These are phyloP conservation scores for Macrosoma leucophasiata DNA, from an alignment of 2,888 invertebrate genomes.

Conservation along the genomic window DNA sequence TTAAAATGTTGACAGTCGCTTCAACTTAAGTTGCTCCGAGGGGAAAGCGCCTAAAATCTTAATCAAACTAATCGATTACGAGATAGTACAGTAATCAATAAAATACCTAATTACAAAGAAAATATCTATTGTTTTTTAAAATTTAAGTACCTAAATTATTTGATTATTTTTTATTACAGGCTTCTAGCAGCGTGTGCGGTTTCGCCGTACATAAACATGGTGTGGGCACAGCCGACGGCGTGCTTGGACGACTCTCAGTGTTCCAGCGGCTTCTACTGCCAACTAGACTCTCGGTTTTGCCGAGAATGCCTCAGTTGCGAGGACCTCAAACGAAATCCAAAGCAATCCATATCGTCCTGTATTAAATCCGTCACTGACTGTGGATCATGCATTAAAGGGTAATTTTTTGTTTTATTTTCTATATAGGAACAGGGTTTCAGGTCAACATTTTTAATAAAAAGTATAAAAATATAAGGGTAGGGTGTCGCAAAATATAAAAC, in stretches of 20 bases:
- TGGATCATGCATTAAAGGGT: constrained; percentile 48
- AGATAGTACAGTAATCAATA: too few relatives aligned
- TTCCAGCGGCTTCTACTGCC: constrained; percentile 38
- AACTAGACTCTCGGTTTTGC: constrained; percentile 32
- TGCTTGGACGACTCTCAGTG: constrained; percentile 42
- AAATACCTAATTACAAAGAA: too few relatives aligned
- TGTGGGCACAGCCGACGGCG: constrained; percentile 23
- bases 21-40: too few relatives aligned
- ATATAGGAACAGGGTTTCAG: too few relatives aligned
- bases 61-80: too few relatives aligned
- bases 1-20: too few relatives aligned
- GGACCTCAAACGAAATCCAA: constrained; percentile 40
- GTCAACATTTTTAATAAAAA: too few relatives aligned
- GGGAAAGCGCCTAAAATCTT: too few relatives aligned
- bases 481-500: too few relatives aligned
- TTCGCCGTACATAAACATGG: constrained; percentile 17
- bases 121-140: too few relatives aligned
- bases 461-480: too few relatives aligned
- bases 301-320: constrained; percentile 43
- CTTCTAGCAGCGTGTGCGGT: constrained; percentile 22
- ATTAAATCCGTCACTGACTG: constrained; percentile 45
- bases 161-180: constrained; percentile 20
- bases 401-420: too few relatives aligned
- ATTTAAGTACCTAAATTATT: not conserved
- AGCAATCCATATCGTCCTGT: constrained; percentile 29